phyloP scores from a whole-genome alignment of 2,113 vertebrate genomes.

The Sinocyclocheilus anophthalmus region DNA sequence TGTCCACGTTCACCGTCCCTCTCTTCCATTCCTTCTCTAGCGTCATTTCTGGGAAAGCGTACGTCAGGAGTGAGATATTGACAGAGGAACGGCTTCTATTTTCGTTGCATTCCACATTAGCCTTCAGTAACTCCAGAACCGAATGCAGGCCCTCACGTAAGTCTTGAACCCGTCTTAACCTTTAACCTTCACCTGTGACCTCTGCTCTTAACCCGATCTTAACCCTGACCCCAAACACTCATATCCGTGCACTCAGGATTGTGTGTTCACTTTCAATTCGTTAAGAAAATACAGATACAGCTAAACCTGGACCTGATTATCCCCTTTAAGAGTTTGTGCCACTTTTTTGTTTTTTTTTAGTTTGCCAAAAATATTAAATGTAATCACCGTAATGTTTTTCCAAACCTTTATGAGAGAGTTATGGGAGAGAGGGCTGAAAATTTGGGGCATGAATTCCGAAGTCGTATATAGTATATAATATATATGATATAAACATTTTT shows the following conservation, averaged over 20 bases:
- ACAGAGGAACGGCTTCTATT: constrained; percentile 46
- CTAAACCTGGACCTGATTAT: not conserved
- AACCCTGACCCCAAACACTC: not conserved
- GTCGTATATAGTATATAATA: too few relatives aligned
- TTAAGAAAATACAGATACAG: not conserved
- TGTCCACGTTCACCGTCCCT: constrained; percentile 57
- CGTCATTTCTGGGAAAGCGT: constrained; percentile 63
- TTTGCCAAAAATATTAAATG: too few relatives aligned
- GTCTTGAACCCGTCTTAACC: constrained; percentile 44
- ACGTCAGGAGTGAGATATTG: constrained; percentile 14
- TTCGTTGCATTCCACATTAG: constrained; percentile 24
- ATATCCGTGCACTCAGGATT: not conserved
- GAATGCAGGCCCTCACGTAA: not conserved
- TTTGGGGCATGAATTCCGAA: too few relatives aligned
- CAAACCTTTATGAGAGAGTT: not conserved
- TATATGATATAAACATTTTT: too few relatives aligned
- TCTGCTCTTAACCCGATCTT: not conserved
- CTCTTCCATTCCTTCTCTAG: not conserved
- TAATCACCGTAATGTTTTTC: too few relatives aligned
- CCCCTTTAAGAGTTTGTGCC: not conserved
- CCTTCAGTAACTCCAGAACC: constrained; percentile 27
- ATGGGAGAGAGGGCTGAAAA: not conserved
- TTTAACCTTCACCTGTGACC: constrained; percentile 35
- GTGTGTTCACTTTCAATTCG: constrained; percentile 8
- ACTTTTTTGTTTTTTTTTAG: not conserved